Evolutionary conservation across 92 coral and sea anemone genomes (phyloP).

Genomic region (Nematostella vectensis): DNA sequence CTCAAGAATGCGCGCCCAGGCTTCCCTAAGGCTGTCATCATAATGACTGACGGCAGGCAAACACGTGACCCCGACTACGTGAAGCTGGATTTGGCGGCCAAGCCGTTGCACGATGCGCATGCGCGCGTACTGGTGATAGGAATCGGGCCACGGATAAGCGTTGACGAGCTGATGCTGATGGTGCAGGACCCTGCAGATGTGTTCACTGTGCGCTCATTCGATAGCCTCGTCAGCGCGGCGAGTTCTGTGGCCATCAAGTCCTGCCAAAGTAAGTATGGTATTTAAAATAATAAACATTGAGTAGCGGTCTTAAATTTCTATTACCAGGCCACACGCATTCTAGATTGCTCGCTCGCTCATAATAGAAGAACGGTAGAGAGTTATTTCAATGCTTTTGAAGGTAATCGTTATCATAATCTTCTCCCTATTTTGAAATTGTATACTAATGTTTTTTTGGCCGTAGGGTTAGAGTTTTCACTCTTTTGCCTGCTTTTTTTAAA

Average conservation of each 20-base stretch:
- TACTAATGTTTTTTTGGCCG: no score
- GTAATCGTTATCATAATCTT: no score
- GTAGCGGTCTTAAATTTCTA: no score
- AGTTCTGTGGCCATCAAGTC: slow-evolving; percentile 41
- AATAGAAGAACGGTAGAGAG: no score
- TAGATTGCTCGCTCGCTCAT: no score
- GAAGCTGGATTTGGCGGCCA: slow-evolving; percentile 38
- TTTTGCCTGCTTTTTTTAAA: no score
- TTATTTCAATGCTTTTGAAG: no score
- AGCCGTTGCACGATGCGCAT: slow-evolving; percentile 41
- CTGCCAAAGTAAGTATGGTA: slow-evolving; percentile 53
- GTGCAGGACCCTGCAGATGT: slow-evolving; percentile 37
- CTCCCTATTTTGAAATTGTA: no score
- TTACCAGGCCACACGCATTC: no score
- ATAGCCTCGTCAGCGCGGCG: slow-evolving; percentile 33
- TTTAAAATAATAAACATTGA: neutral
- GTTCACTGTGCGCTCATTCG: slow-evolving; percentile 50
- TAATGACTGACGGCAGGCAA: slow-evolving; percentile 85
- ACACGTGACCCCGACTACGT: slow-evolving; percentile 71
- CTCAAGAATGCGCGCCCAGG: slow-evolving; percentile 45
- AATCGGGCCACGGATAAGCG: slow-evolving; percentile 52
- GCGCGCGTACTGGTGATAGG: slow-evolving; percentile 71
- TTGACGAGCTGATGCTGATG: slow-evolving; percentile 34
- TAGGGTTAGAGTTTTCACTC: no score
- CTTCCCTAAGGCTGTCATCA: slow-evolving; percentile 55